phyloP scores from a whole-genome alignment of 2,888 invertebrate species.

The Patella ulyssiponensis region DNA sequence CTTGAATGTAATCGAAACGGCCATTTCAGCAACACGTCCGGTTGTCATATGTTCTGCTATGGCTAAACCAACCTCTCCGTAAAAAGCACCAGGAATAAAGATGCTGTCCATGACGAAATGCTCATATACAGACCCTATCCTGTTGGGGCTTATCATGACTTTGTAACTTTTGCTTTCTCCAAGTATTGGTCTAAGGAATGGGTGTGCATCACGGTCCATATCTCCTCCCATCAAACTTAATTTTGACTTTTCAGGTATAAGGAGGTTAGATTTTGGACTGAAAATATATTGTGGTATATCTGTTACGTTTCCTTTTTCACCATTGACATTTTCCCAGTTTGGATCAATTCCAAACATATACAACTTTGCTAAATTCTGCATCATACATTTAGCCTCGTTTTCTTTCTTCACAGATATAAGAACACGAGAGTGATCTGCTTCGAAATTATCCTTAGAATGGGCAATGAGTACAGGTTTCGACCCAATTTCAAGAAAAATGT shows the following conservation, averaged over 20 bases:
- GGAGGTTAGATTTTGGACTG: conserved; percentile 31
- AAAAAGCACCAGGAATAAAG: conserved; percentile 44
- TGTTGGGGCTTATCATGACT: conserved; percentile 28
- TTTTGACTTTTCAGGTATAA: conserved; percentile 32
- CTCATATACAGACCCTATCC: conserved; percentile 44
- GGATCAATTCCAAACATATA: conserved; percentile 37
- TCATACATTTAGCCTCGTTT: conserved; percentile 29
- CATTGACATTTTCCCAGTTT: conserved; percentile 35
- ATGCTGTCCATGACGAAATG: conserved; percentile 35
- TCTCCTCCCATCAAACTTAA: conserved; percentile 26
- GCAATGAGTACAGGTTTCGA: conserved; percentile 48
- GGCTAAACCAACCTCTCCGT: conserved; percentile 43
- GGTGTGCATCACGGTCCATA: conserved; percentile 19
- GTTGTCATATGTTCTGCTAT: neutral
- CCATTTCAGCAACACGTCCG: too few species aligned
- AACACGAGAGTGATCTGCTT: conserved; percentile 17
- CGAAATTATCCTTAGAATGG: conserved; percentile 36
- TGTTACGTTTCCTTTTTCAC: conserved; percentile 22
- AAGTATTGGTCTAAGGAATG: conserved; percentile 7
- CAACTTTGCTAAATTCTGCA: conserved; percentile 29
- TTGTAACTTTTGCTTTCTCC: conserved; percentile 19
- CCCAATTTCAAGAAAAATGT: conserved; percentile 52
- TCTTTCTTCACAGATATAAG: conserved; percentile 39
- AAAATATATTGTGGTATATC: conserved; percentile 46
- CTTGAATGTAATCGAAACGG: too few species aligned